Conservation (phyloP, 1,140 invertebrate genomes). For the Glossosoma conforme region DNA sequence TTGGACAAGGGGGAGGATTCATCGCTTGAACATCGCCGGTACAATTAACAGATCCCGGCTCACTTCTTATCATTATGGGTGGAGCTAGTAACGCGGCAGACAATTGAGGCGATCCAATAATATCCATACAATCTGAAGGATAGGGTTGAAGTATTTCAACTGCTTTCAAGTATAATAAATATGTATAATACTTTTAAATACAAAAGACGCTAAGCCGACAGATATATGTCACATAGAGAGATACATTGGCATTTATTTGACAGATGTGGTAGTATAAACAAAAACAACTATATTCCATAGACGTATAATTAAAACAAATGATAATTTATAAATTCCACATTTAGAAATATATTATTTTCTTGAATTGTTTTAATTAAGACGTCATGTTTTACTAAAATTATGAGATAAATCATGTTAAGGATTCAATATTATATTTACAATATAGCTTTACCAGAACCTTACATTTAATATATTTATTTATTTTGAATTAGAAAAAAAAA, state of each 20-base stretch:
- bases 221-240: too few species aligned
- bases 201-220: too few species aligned
- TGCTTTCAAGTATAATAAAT: background rate
- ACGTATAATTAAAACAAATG: too few species aligned
- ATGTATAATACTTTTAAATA: background rate
- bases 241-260: too few species aligned
- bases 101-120: conserved; percentile 45
- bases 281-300: too few species aligned
- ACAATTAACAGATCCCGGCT: conserved; percentile 22
- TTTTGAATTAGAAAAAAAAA: too few species aligned
- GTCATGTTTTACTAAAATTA: background rate
- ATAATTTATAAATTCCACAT: too few species aligned
- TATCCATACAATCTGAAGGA: conserved; percentile 34
- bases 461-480: too few species aligned
- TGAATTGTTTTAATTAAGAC: background rate
- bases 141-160: background rate
- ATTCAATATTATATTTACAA: too few species aligned
- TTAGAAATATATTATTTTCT: background rate
- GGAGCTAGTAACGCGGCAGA: conserved; percentile 45
- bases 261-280: too few species aligned
- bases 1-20: conserved; percentile 12
- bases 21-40: conserved; percentile 2
- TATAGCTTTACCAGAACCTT: too few species aligned
- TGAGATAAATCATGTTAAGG: background rate
- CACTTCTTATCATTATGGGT: conserved; percentile 31